Percentiles rank a stretch among this genome's conserved stretches.
Conservation (phyloP, 2,888 invertebrate species). For the Protula sp. region DNA sequence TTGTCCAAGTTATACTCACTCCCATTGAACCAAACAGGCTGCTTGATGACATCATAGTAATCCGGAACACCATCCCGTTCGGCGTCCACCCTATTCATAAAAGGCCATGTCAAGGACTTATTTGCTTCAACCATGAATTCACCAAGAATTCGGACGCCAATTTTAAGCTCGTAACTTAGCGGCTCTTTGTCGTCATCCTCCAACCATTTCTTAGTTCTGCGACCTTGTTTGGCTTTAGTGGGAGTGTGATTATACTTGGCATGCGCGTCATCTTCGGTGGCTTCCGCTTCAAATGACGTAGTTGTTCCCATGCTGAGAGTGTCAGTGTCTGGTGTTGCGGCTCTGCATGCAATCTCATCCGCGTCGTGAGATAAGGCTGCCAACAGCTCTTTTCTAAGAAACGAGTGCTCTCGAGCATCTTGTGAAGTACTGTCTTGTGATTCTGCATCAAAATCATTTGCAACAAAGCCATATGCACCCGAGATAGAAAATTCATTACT, state of each 20-base stretch:
- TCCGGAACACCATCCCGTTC: constrained; percentile 48
- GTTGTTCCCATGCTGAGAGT: neutral
- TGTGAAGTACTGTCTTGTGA: neutral
- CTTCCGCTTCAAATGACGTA: neutral
- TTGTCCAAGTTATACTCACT: too few species aligned
- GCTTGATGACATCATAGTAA: constrained; percentile 54
- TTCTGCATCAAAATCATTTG: neutral
- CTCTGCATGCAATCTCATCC: too few species aligned
- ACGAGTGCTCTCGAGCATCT: neutral
- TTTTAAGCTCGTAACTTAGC: constrained; percentile 37
- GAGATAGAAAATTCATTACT: too few species aligned
- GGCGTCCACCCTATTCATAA: constrained; percentile 53
- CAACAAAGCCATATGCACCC: too few species aligned
- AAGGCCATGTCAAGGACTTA: constrained; percentile 52
- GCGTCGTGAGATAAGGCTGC: neutral
- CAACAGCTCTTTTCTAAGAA: neutral
- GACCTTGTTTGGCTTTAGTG: neutral
- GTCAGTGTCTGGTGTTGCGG: neutral
- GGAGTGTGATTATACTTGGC: too few species aligned
- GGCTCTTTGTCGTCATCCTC: constrained; percentile 10
- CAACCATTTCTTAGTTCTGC: neutral
- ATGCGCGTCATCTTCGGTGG: neutral
- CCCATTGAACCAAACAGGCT: constrained; percentile 56
- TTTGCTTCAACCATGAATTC: constrained; percentile 53
- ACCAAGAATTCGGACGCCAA: constrained; percentile 51